Evolutionary conservation across 2,797 vertebrate species (phyloP), one percentile per base, ranked within the genome.

Genomic region (Galago senegalensis): DNA sequence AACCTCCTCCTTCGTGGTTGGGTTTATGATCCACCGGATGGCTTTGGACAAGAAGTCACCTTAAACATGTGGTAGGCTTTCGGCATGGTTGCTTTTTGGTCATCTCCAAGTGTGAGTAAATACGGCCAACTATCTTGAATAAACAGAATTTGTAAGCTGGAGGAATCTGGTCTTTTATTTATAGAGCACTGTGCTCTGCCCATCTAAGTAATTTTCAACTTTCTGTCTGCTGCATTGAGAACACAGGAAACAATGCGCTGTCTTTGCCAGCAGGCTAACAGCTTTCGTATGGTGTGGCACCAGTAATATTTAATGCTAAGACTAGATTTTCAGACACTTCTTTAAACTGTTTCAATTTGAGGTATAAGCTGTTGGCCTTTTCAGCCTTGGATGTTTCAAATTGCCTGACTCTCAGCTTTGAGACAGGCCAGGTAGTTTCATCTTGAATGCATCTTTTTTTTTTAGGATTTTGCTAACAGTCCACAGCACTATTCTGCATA

Each of bases 21-120:
- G 20, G 40, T 79, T 93, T 43, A 58, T 1, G 14, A 79, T 67
- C 23, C 72, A 61, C 12, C 79, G 43, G 67, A 65, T 43, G 87
- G 43, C n/a, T 86, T 83, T 37, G 20, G 70, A 60, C 1, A 69
- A 6, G 18, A 43, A 61, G 37, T 70, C 75, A 65, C 5, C 31
- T 29, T 81, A 21, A 77, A 70, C 77, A 27, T 79, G 21, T 46
- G 46, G 23, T 70, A 53, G 53, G 2, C 17, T 87, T 91, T 75
- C 29, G 84, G 61, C 20, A 56, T 5, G 60, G 27, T 70, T 92
- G 40, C 29, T 87, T 83, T 94, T 95, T 85, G 70, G 67, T 91
- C 43, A 89, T 97, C 96, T 97, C 53, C 81, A 96, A 93, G 40
- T 89, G 29, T 81, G 60, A 84, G 56, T 81, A 91, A 91, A 95